phyloP scores from a whole-genome alignment of 2,797 vertebrate genomes.

The Dendrocincla fuliginosa region DNA sequence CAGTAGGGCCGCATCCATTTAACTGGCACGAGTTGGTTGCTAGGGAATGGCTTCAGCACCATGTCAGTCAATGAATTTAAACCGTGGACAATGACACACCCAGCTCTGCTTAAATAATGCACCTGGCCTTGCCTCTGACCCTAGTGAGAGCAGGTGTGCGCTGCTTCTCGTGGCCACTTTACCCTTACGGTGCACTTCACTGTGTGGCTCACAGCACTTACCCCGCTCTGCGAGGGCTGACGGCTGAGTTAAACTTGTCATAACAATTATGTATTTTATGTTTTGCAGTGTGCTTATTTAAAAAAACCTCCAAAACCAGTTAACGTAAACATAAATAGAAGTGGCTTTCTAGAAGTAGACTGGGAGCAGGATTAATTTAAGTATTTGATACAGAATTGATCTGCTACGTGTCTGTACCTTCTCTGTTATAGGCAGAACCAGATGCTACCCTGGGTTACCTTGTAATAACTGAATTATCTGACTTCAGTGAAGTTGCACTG shows the following conservation, averaged over 20 bases:
- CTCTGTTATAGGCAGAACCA: not conserved
- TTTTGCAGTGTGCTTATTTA: not conserved
- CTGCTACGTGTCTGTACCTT: not conserved
- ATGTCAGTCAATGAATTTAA: not conserved
- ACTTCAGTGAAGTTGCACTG: not conserved
- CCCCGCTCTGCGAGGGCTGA: not conserved
- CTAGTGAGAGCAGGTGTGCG: not conserved
- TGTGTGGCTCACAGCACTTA: not conserved
- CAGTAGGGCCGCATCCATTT: not conserved
- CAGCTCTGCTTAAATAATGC: slow-evolving; percentile 4
- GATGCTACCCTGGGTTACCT: not conserved
- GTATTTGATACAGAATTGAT: not conserved
- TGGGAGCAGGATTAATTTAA: not conserved
- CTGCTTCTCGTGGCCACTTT: not conserved
- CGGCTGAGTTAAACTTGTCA: not conserved
- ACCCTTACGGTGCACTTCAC: not conserved
- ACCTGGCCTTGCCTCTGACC: not conserved
- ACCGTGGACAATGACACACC: slow-evolving; percentile 9
- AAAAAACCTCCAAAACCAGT: not conserved
- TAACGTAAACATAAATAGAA: not conserved
- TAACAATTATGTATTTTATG: not conserved
- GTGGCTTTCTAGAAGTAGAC: not conserved
- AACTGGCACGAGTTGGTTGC: slow-evolving; percentile 70
- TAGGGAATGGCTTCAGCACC: slow-evolving; percentile 61
- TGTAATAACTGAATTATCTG: not conserved